Evolutionary conservation across 2,888 invertebrate genomes (phyloP), one percentile per base, ranked within the genome.

Genomic region (Athalia circularis): DNA sequence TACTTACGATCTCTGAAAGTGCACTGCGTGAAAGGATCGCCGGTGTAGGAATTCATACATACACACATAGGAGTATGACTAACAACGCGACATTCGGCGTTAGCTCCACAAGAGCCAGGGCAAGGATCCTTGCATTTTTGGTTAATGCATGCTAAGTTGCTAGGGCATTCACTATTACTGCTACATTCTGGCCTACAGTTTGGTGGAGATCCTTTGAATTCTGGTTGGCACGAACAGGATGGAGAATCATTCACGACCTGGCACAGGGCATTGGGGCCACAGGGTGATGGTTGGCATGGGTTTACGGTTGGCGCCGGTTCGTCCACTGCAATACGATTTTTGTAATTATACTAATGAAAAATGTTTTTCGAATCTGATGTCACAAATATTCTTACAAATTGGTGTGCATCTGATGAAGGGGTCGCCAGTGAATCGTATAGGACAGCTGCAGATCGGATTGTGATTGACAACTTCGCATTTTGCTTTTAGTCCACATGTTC

Each of bases 41-140:
- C 95, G 7, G 93, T 92, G 81, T 91, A 93, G 45, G 92, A 92
- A 5, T 86, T 82, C 47, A 90, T 88, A 80, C 93, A 94, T 11
- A 91, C 92, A 84, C 94, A 96, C 90, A 94, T 90, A 4, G 92
- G 92, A 79, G 90, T 88, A 83, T 91, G 91, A 74, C 88, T 89
- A 54, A 90, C 87, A 4, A 91, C 91, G 74, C 88, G 85, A 85
- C 95, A 96, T 86, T 93, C 91, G 6, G 96, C 93, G 86, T 95
- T 95, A 7, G 91, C 84, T 48, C 95, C 96, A 89, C 96, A 96
- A 5, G 94, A 91, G 59, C 93, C 93, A 50, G 93, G 92, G 85
- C 96, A 96, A 29, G 96, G 96, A 89, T 96, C 94, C 79, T 91
- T 91, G 89, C 96, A 96, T 91, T 95, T 95, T 86, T 94, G 93